Conservation (phyloP, 2,888 invertebrate species). For the Dromius quadrimaculatus region DNA sequence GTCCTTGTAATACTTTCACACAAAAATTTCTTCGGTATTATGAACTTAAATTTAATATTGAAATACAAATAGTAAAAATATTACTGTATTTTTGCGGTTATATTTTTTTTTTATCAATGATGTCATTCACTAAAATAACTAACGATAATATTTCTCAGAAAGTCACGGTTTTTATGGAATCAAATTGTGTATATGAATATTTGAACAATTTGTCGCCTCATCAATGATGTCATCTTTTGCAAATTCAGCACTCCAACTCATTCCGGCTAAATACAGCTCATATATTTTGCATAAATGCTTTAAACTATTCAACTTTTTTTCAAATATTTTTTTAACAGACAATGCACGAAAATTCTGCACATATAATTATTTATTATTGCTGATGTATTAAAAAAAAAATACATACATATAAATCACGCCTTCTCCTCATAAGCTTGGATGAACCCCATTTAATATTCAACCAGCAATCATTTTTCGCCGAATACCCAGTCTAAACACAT, state of each 20-base stretch:
- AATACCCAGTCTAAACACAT: no score
- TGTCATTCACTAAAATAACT: background rate
- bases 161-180: constrained; percentile 36
- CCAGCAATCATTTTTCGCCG: no score
- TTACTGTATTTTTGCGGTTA: background rate
- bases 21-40: constrained; percentile 23
- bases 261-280: no score
- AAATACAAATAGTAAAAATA: background rate
- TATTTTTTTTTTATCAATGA: background rate
- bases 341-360: no score
- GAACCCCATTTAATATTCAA: no score
- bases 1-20: constrained; percentile 53
- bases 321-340: no score
- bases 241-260: constrained; percentile 20
- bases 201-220: constrained; percentile 24
- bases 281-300: no score
- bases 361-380: no score
- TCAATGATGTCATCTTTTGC: constrained; percentile 25
- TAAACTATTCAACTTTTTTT: no score
- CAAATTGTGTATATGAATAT: constrained; percentile 12
- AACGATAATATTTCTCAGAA: background rate
- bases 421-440: no score
- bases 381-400: no score
- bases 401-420: no score
- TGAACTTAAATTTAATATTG: background rate